Evolutionary conservation across 2,888 invertebrate genomes (phyloP), one percentile per base, ranked within the genome.

Genomic region (Crocallis elinguaria): DNA sequence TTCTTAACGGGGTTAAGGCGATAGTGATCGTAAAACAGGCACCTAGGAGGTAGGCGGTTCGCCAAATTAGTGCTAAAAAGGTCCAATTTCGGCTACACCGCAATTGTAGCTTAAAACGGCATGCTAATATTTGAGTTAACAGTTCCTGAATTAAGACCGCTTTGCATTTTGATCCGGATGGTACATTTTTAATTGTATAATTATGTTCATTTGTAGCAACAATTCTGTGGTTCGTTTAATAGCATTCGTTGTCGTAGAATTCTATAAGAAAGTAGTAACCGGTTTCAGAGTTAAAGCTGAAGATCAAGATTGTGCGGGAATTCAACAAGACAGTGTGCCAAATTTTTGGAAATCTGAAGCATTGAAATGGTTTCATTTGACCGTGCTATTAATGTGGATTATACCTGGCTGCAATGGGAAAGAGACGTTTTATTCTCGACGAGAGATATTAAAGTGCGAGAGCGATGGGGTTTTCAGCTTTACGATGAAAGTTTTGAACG

Each of bases 401-500:
- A 54, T 45, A 55, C 46, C 45, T 56, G 32, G 25, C 27, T 12
- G 42, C 37, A 12, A 39, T 23, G 44, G 32, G 11, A 35, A 17
- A 36, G 42, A 30, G 36, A 19, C 33, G 41, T 35, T 42, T 33
- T 35, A 43, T 35, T 52, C 33, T 44, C 29, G 44, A 27, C 48
- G 54, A 51, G 54, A 43, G 54, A 54, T 65, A 52, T 62, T 59
- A 49, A 38, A 43, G 25, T 37, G 41, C 23, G n/a, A 42, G 45
- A 54, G 67, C 57, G 58, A 68, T 71, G 66, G 65, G 67, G 75
- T 77, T 82, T 81, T 79, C 69, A 73, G 64, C 69, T 73, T 75
- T 73, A 74, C 71, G 70, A 69, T 75, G 64, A 51, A 82, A 80
- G 76, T 79, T 81, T 41, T 70, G 64, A 78, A 67, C 78, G 79